Evolutionary conservation across 2,888 invertebrate genomes (phyloP).

Genomic region (Cheilosia vernalis): DNA sequence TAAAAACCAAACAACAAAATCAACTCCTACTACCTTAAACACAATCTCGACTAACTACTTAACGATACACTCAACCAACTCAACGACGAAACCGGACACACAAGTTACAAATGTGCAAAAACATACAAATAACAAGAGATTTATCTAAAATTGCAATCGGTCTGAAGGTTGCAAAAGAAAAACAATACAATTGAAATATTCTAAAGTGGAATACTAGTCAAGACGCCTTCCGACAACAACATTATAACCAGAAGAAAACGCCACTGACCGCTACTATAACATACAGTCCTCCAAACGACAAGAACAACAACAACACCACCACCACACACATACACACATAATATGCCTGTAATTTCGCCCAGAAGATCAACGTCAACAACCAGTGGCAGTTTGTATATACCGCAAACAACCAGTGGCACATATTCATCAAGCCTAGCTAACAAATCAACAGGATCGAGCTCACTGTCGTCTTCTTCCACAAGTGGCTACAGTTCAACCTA

Average conservation of each 20-base stretch:
- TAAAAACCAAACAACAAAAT: conserved; percentile 32
- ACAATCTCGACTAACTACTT: conserved; percentile 45
- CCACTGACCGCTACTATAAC: conserved; percentile 7
- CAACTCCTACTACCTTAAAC: conserved; percentile 42
- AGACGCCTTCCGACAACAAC: conserved; percentile 33
- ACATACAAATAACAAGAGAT: conserved; percentile 41
- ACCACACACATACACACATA: conserved; percentile 76
- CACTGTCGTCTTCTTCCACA: conserved; percentile 73
- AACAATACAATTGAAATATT: conserved; percentile 15
- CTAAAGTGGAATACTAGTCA: conserved; percentile 58
- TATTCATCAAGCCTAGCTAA: conserved; percentile 74
- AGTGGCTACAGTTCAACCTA: conserved; percentile 78
- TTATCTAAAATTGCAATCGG: conserved; percentile 10
- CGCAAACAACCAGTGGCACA: conserved; percentile 80
- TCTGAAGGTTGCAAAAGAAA: conserved; percentile 1
- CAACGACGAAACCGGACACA: conserved; percentile 24
- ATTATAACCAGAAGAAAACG: neutral
- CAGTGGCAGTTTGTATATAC: conserved; percentile 83
- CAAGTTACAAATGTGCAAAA: conserved; percentile 51
- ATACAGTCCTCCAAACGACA: conserved; percentile 39
- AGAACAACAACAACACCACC: neutral
- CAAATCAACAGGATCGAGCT: conserved; percentile 59
- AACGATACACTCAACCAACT: conserved; percentile 39
- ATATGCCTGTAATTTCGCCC: conserved; percentile 84
- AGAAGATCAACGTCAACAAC: conserved; percentile 82